Percentiles rank a stretch among this genome's conserved stretches.
These are phyloP conservation scores for Globodera rostochiensis DNA, from an alignment of 1,140 invertebrate genomes.

Conservation along the genomic window DNA sequence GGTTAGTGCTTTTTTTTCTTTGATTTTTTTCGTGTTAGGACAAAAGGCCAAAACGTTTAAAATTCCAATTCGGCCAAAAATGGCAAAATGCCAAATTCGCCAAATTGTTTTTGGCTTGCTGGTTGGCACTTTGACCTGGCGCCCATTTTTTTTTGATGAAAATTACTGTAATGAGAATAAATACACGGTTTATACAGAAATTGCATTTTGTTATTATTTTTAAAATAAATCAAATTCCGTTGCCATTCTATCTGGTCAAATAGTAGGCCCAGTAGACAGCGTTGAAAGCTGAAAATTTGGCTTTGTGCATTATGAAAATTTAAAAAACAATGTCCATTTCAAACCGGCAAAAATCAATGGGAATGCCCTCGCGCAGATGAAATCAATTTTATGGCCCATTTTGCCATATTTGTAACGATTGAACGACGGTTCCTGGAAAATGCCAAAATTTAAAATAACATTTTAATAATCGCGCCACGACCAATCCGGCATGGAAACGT, in stretches of 20 bases:
- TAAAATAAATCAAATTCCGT: neutral
- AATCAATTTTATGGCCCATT: constrained; percentile 53
- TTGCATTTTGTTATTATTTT: too few species aligned
- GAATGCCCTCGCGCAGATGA: constrained; percentile 46
- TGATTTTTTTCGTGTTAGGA: too few species aligned
- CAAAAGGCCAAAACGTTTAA: too few species aligned
- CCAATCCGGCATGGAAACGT: constrained; percentile 16
- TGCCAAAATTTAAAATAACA: neutral
- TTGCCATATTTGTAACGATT: constrained; percentile 40
- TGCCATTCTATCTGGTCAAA: constrained; percentile 35
- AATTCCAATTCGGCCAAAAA: too few species aligned
- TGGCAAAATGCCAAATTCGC: too few species aligned
- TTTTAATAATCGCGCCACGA: neutral
- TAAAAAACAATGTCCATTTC: constrained; percentile 17
- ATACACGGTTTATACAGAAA: too few species aligned
- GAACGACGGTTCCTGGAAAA: neutral
- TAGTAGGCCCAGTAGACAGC: constrained; percentile 51
- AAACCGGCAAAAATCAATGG: constrained; percentile 52
- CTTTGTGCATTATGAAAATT: neutral
- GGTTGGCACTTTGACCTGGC: too few species aligned
- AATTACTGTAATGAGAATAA: too few species aligned
- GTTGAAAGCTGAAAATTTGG: constrained; percentile 45
- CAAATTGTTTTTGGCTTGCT: too few species aligned
- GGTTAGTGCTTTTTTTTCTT: too few species aligned
- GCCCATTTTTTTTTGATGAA: too few species aligned